These are phyloP conservation scores for Meloidogyne chitwoodi DNA, from an alignment of 1,140 invertebrate species.

Conservation along the genomic window DNA sequence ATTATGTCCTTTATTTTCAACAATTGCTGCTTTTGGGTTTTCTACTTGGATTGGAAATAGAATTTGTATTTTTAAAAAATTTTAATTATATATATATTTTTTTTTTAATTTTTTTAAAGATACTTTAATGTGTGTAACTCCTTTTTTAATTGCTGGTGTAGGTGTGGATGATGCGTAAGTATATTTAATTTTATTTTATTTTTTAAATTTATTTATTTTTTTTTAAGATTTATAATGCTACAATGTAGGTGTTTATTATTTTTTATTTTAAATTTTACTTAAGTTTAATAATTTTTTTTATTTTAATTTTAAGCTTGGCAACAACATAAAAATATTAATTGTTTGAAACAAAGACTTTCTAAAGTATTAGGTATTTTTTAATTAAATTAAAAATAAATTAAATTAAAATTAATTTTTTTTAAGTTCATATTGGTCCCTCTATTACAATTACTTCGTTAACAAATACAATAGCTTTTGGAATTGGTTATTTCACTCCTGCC, in stretches of 20 bases:
- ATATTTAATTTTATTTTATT: conserved; percentile 40
- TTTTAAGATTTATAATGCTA: conserved; percentile 24
- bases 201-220: background rate
- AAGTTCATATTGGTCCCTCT: conserved; percentile 46
- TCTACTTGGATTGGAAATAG: conserved; percentile 52
- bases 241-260: too few species aligned
- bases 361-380: conserved; percentile 19
- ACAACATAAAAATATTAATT: conserved; percentile 37
- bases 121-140: conserved; percentile 56
- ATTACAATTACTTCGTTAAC: conserved; percentile 57
- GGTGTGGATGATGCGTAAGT: conserved; percentile 51
- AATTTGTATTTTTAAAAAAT: conserved; percentile 35
- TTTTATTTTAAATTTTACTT: too few species aligned
- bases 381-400: background rate
- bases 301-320: too few species aligned
- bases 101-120: background rate
- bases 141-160: conserved; percentile 48
- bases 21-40: conserved; percentile 51
- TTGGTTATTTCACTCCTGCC: conserved; percentile 55
- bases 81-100: background rate
- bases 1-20: conserved; percentile 52
- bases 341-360: conserved; percentile 9
- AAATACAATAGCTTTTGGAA: conserved; percentile 56
- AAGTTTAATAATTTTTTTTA: too few species aligned
- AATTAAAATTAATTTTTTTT: background rate